phyloP scores from a whole-genome alignment of 2,888 invertebrate species.

The Coelinius sp. region DNA sequence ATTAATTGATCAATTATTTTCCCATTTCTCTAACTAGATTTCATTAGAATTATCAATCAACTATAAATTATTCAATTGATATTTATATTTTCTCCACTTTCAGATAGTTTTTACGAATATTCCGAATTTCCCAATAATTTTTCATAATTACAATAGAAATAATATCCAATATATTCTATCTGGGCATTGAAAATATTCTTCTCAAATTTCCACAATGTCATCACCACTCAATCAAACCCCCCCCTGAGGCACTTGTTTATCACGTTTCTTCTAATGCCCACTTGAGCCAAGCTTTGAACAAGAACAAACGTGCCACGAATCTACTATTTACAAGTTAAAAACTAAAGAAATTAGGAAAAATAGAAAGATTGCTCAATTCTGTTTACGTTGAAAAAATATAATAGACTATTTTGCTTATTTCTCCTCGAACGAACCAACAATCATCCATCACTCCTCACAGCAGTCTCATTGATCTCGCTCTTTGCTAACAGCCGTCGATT shows the following conservation, averaged over 20 bases:
- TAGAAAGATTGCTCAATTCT: constrained; percentile 6
- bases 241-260: constrained; percentile 47
- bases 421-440: constrained; percentile 12
- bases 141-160: not conserved
- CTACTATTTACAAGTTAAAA: not conserved
- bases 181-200: constrained; percentile 2
- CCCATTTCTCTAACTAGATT: not conserved
- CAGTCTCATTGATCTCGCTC: constrained; percentile 44
- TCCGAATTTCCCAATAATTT: not conserved
- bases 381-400: constrained; percentile 2
- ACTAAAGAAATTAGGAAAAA: not conserved
- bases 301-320: not conserved
- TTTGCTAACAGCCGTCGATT: constrained; percentile 63
- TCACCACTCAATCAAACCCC: constrained; percentile 22
- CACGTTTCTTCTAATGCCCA: constrained; percentile 37
- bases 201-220: constrained; percentile 1
- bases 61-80: not conserved
- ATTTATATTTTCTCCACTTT: not conserved
- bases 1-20: not conserved
- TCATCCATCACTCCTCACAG: constrained; percentile 42
- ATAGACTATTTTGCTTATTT: constrained; percentile 1
- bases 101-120: not conserved
- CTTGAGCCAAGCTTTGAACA: not conserved
- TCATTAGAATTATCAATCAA: not conserved
- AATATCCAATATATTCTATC: not conserved